These are phyloP conservation scores for Ormyrus nitidulus DNA, from an alignment of 2,888 invertebrate species.

Conservation along the genomic window DNA sequence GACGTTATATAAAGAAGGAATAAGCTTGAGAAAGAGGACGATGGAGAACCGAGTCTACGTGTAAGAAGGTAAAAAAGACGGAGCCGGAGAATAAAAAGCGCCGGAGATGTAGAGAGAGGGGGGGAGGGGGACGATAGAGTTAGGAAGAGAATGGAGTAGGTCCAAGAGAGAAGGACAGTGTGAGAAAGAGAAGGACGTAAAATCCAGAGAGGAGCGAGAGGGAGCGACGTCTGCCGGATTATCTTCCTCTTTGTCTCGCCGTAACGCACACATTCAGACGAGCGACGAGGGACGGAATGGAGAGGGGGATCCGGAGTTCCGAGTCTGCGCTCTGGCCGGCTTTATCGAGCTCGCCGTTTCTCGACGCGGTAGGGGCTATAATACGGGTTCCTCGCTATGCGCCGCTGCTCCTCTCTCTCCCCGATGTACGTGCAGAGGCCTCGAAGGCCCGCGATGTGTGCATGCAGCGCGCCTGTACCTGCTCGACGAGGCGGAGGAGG, in stretches of 20 bases:
- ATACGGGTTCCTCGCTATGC: too few relatives aligned
- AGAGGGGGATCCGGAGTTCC: conserved; percentile 14
- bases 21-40: neutral
- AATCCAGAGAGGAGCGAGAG: conserved; percentile 13
- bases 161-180: conserved; percentile 6
- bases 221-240: conserved; percentile 30
- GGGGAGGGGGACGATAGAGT: neutral
- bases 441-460: neutral
- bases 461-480: neutral
- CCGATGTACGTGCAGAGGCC: neutral
- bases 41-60: neutral
- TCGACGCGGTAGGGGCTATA: too few relatives aligned
- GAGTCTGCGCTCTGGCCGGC: conserved; percentile 39
- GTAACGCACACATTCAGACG: neutral
- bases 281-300: neutral
- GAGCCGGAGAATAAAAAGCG: neutral
- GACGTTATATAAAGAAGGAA: neutral
- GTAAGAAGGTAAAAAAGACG: conserved; percentile 2
- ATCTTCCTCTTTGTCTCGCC: conserved; percentile 31
- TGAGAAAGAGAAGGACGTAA: neutral
- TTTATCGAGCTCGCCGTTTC: conserved; percentile 25
- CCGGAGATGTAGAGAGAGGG: neutral
- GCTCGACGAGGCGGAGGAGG: neutral
- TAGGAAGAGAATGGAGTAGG: conserved; percentile 5
- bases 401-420: too few relatives aligned